Evolutionary conservation across 2,113 vertebrate species (phyloP).

Genomic region (Megaceryle maxima): DNA sequence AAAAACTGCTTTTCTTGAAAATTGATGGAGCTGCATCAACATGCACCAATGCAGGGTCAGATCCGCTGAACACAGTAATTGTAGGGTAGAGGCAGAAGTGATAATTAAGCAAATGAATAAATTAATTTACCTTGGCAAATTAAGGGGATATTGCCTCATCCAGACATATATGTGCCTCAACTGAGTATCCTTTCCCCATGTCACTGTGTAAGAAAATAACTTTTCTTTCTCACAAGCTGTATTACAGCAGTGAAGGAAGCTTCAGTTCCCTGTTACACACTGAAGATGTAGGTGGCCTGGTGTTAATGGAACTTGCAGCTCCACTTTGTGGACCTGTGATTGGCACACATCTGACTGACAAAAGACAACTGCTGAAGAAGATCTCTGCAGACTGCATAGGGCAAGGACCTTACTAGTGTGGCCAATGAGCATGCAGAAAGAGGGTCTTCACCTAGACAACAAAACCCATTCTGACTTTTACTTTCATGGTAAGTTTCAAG

Average conservation of each 20-base stretch:
- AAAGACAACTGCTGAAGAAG: background rate
- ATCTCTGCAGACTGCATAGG: background rate
- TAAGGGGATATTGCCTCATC: background rate
- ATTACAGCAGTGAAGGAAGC: background rate
- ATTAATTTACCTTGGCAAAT: background rate
- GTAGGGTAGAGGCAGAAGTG: background rate
- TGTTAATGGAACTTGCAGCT: background rate
- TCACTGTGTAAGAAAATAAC: background rate
- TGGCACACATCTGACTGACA: background rate
- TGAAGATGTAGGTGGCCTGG: background rate
- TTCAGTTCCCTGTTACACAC: background rate
- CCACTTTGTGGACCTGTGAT: background rate
- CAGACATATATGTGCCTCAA: background rate
- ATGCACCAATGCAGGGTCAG: background rate
- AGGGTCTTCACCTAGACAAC: background rate
- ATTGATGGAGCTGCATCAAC: fast-evolving
- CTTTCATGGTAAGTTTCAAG: background rate
- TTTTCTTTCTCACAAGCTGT: background rate
- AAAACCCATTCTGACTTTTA: background rate
- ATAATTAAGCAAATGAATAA: background rate
- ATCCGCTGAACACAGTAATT: background rate
- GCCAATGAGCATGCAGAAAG: background rate
- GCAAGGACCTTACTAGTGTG: background rate
- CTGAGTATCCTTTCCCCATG: background rate
- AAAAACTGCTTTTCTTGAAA: background rate